Conservation (phyloP, 1,140 invertebrate species). For the Euschistus heros region DNA sequence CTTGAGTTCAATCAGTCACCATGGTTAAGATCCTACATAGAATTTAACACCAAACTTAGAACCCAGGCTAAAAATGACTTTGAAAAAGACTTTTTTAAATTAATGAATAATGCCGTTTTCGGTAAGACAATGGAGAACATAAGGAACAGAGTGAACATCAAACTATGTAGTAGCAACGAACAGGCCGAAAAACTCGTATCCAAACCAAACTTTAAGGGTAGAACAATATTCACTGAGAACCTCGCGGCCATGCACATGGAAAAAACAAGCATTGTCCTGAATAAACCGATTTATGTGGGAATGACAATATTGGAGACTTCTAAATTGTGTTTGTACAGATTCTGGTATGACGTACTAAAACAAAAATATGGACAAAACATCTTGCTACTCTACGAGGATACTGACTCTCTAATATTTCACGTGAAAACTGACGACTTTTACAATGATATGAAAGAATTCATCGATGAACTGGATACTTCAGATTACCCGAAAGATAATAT, state of each 20-base stretch:
- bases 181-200: not conserved
- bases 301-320: no score
- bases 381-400: not conserved
- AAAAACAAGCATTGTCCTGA: not conserved
- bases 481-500: not conserved
- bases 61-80: not conserved
- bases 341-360: not conserved
- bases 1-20: not conserved
- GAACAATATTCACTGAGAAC: not conserved
- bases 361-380: not conserved
- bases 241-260: not conserved
- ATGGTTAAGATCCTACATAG: not conserved
- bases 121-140: no score
- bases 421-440: not conserved
- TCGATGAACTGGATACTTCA: not conserved
- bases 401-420: not conserved
- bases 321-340: not conserved
- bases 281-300: not conserved
- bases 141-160: not conserved
- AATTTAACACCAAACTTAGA: not conserved
- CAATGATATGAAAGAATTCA: not conserved
- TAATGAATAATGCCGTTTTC: not conserved
- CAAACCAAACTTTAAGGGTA: not conserved
- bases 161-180: not conserved
- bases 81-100: no score